phyloP scores from a whole-genome alignment of 1,140 invertebrate genomes.

The Pseudachorutes palmiensis region DNA sequence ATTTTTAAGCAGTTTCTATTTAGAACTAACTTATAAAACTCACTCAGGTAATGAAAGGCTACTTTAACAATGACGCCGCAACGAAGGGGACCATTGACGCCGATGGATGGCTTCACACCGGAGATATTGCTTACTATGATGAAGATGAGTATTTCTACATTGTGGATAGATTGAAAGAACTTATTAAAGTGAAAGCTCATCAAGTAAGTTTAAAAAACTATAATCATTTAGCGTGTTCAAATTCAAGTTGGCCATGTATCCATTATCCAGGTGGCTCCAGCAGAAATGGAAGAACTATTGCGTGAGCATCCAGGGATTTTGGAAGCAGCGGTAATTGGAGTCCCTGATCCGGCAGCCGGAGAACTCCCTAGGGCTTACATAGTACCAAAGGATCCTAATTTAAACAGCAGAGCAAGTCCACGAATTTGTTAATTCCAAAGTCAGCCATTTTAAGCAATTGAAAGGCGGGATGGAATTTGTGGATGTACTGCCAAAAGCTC shows the following conservation, averaged over 20 bases:
- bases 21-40: not conserved
- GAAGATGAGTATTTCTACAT: constrained; percentile 59
- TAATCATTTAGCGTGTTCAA: not conserved
- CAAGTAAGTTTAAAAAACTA: not conserved
- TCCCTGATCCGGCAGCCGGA: constrained; percentile 60
- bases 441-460: constrained; percentile 59
- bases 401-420: constrained; percentile 54
- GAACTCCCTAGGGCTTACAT: constrained; percentile 64
- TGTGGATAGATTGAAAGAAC: constrained; percentile 75
- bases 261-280: constrained; percentile 66
- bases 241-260: not conserved
- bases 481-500: constrained; percentile 41
- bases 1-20: not conserved
- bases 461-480: constrained; percentile 38
- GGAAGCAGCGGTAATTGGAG: constrained; percentile 73
- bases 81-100: constrained; percentile 73
- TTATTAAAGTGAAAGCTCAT: constrained; percentile 74
- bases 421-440: constrained; percentile 50
- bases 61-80: constrained; percentile 40
- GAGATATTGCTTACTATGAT: constrained; percentile 56
- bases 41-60: constrained; percentile 35
- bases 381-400: constrained; percentile 35
- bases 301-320: constrained; percentile 57
- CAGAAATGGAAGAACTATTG: constrained; percentile 72
- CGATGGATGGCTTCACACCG: constrained; percentile 55